Evolutionary conservation across 2,797 vertebrate species (phyloP), one percentile per base, ranked within the genome.

Genomic region (Anguilla marmorata): DNA sequence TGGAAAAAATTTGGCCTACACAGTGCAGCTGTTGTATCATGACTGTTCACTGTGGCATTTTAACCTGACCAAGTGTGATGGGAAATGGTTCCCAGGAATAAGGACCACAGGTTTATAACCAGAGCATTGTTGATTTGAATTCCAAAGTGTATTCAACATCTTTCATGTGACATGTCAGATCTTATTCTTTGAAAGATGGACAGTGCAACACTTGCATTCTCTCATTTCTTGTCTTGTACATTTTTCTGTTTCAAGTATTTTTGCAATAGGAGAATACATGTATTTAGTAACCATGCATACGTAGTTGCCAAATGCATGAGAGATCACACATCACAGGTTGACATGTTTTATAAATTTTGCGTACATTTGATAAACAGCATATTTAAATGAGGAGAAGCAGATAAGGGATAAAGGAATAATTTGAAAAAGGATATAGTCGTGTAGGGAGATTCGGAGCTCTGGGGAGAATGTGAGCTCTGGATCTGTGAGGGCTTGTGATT

Each of bases 361-460:
- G 93, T 94, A 93, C 90, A 88, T 87, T 92, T 86, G 94, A 95
- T 96, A 96, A 96, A 95, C 94, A 94, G 92, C 91, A 91, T 69
- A 90, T 94, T 95, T 94, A 93, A 95, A 95, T 94, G 91, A 74
- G 90, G 91, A 79, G 84, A 88, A 87, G 72, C 86, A 9, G 94
- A 95, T 95, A 94, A 95, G 92, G 86, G 86, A 24, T 19, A 60
- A 85, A 82, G 83, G 90, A 93, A 93, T 94, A 86, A 94, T 94
- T 95, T 92, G 89, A 91, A 92, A 93, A 91, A 91, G 74, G 92
- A 93, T 95, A 90, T 91, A 90, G 92, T 94, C 93, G 89, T 94
- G 87, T 88, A 90, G 91, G 72, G 76, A 90, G 93, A 91, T 92
- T 96, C 95, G 92, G 92, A 88, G 92, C 93, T 92, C 92, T 92